Evolutionary conservation across 2,113 vertebrate genomes (phyloP), one percentile per base, ranked within the genome.

Genomic region (Catagonus wagneri): DNA sequence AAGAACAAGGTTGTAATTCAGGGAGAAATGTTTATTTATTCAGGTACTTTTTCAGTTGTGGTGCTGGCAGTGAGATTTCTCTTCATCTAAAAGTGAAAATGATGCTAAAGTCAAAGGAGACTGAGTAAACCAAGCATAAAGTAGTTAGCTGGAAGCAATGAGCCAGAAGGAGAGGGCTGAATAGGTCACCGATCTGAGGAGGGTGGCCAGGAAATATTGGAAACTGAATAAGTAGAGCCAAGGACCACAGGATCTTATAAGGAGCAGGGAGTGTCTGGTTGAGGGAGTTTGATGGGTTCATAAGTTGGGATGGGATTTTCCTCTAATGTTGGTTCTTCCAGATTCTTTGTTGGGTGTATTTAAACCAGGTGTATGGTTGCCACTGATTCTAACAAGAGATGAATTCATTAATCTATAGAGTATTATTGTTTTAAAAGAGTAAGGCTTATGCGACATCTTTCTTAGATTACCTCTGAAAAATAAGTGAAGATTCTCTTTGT

Each of bases 11-110:
- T 65, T 81, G 44, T 5, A 71, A 15, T 16, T 86, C 60, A 66
- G 76, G 25, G 92, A 81, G 44, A 86, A 50, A 63, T 93, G 39
- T 63, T 79, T 61, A 52, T 81, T 92, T 83, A 61, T 76, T 50
- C n/a, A 76, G 32, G 14, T 10, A 10, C 63, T 92, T n/a, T 85
- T 75, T 78, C 27, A 44, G 32, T 36, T 52, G 34, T 71, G 6
- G 17, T 20, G 25, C 20, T 86, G 29, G 8, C 23, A 65, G 32
- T 93, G 63, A 75, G 65, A 81, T 89, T 74, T 80, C n/a, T 60
- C 19, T 86, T 78, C n/a, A 76, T 74, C 23, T 83, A n/a, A 88
- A 97, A 71, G 36, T 78, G 16, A 89, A 92, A 22, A 27, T 89
- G 25, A 39, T 93, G 39, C 20, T 54, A 25, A 91, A 69, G 72